A percentile compares a stretch with the other conserved stretches of the same genome.
These are phyloP conservation scores for Esox masquinongy DNA, from an alignment of 2,797 vertebrate species.

Conservation along the genomic window DNA sequence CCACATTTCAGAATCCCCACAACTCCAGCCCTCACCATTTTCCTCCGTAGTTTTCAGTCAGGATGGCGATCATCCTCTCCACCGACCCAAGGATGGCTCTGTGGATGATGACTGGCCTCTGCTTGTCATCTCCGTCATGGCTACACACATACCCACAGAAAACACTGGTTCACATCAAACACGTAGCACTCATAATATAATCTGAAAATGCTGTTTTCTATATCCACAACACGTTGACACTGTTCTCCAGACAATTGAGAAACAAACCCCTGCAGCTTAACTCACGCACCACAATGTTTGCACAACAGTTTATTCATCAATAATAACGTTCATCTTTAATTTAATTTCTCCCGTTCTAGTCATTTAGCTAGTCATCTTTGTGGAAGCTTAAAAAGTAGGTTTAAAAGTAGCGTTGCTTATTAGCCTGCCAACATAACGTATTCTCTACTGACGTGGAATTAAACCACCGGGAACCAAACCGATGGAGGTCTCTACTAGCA, in stretches of 20 bases:
- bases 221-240: conserved; percentile 35
- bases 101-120: conserved; percentile 94
- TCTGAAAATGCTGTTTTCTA: not conserved
- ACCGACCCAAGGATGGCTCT: conserved; percentile 95
- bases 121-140: conserved; percentile 93
- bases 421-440: no score
- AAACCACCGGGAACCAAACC: no score
- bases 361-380: no score
- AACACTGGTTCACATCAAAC: not conserved
- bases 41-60: conserved; percentile 95
- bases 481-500: no score
- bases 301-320: no score
- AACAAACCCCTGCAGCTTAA: not conserved
- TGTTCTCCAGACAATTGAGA: conserved; percentile 6
- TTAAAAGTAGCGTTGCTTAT: no score
- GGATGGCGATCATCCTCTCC: conserved; percentile 97
- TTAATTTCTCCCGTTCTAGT: no score
- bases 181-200: not conserved
- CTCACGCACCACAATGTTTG: no score
- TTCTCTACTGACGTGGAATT: no score
- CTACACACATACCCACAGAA: conserved; percentile 58
- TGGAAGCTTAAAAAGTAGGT: no score
- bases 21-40: conserved; percentile 84
- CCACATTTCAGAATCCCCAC: not conserved
- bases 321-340: no score